A percentile compares a stretch with the other conserved stretches of the same genome.
Evolutionary conservation across 2,888 invertebrate genomes (phyloP).

Genomic region (Dynastes tityus): DNA sequence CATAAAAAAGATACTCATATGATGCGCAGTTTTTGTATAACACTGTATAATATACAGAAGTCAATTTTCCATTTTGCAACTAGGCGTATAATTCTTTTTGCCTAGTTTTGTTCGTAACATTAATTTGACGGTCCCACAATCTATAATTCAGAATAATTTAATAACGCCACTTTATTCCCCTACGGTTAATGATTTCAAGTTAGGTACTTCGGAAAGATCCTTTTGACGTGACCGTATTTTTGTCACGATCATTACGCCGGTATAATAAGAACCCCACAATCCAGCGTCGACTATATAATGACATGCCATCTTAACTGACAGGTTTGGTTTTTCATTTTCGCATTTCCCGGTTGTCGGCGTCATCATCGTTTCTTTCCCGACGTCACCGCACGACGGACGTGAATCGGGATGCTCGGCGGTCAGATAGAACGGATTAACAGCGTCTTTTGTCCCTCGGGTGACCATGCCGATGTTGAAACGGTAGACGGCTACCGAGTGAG

Average conservation of each 20-base stretch:
- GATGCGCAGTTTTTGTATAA: no score
- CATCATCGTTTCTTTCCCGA: slow-evolving; percentile 33
- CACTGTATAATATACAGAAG: no score
- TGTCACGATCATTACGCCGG: background rate
- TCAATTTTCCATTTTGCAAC: no score
- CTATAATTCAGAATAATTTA: no score
- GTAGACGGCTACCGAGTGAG: slow-evolving; percentile 9
- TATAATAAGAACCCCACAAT: background rate
- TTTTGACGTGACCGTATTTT: background rate
- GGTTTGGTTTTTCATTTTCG: slow-evolving; percentile 39
- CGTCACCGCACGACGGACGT: slow-evolving; percentile 25
- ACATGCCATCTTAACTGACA: slow-evolving; percentile 30
- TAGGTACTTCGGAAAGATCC: no score
- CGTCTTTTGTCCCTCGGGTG: slow-evolving; percentile 39
- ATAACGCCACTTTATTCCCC: no score
- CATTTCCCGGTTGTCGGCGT: slow-evolving; percentile 4
- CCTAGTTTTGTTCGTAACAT: no score
- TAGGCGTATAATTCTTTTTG: no score
- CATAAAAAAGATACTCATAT: no score
- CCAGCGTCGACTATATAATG: slow-evolving; percentile 20
- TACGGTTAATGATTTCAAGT: no score
- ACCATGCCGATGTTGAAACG: slow-evolving; percentile 16
- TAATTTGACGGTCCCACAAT: no score
- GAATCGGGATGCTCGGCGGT: slow-evolving; percentile 18
- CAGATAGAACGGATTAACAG: slow-evolving; percentile 35